phyloP scores from a whole-genome alignment of 2,797 vertebrate species.

The Pangasius djambal region DNA sequence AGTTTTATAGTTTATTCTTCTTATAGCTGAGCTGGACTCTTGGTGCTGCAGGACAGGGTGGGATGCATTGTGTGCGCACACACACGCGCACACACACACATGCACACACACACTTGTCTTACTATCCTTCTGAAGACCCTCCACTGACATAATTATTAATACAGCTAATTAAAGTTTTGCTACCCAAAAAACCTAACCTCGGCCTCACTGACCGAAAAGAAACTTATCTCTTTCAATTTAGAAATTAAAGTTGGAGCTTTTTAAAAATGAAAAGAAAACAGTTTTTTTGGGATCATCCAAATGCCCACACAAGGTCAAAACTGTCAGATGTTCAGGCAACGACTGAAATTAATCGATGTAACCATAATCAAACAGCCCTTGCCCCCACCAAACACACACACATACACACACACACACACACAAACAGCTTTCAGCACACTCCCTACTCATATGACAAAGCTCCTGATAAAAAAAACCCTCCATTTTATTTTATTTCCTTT shows the following conservation, averaged over 20 bases:
- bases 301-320: not conserved
- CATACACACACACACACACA: not conserved
- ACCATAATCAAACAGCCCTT: not conserved
- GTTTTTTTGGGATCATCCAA: not conserved
- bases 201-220: not conserved
- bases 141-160: not conserved
- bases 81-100: not conserved
- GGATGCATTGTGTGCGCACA: not conserved
- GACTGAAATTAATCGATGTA: not conserved
- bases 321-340: not conserved
- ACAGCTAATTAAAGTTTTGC: not conserved
- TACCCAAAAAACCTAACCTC: not conserved
- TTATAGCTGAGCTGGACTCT: not conserved
- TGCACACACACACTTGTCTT: not conserved
- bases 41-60: not conserved
- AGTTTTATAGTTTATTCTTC: not conserved
- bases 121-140: not conserved
- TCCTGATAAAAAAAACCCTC: not conserved
- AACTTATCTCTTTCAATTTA: not conserved
- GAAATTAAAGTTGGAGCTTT: not conserved
- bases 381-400: not conserved
- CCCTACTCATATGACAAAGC: not conserved
- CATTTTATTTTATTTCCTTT: slow-evolving; percentile 27
- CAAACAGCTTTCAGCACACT: not conserved
- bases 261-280: not conserved